Percentiles rank a stretch among this genome's conserved stretches.
phyloP scores from a whole-genome alignment of 2,113 vertebrate genomes.

The Pelecanoides urinatrix region DNA sequence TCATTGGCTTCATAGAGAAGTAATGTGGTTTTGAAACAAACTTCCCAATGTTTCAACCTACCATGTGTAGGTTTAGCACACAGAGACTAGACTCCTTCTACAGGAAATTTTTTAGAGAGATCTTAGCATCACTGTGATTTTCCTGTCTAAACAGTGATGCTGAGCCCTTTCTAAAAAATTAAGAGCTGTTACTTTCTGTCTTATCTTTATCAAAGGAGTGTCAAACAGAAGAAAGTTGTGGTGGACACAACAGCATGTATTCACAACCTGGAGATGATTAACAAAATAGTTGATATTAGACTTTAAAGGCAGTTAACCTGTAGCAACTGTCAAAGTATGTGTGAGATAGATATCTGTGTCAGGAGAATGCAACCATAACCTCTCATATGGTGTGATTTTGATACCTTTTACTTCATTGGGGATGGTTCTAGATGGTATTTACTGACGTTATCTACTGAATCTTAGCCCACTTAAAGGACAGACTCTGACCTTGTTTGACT shows the following conservation, averaged over 20 bases:
- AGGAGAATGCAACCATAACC: neutral
- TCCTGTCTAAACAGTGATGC: neutral
- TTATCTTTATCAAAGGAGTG: neutral
- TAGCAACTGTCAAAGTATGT: neutral
- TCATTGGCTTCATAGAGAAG: neutral
- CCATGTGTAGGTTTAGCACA: neutral
- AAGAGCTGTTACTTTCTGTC: neutral
- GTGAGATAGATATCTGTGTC: neutral
- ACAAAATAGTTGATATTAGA: neutral
- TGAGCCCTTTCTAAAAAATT: neutral
- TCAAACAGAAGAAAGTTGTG: neutral
- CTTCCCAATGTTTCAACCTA: neutral
- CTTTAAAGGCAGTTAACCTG: neutral
- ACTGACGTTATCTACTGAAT: neutral
- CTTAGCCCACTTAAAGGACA: neutral
- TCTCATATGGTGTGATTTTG: neutral
- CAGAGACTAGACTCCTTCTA: neutral
- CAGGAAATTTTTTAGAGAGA: neutral
- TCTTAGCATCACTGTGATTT: neutral
- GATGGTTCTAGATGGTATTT: neutral
- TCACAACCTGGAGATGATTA: neutral
- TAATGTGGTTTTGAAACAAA: neutral
- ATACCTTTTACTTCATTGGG: neutral
- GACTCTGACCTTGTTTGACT: neutral
- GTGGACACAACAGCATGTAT: neutral